These are phyloP conservation scores for Leptura quadrifasciata DNA, from an alignment of 2,888 invertebrate species.

Conservation along the genomic window DNA sequence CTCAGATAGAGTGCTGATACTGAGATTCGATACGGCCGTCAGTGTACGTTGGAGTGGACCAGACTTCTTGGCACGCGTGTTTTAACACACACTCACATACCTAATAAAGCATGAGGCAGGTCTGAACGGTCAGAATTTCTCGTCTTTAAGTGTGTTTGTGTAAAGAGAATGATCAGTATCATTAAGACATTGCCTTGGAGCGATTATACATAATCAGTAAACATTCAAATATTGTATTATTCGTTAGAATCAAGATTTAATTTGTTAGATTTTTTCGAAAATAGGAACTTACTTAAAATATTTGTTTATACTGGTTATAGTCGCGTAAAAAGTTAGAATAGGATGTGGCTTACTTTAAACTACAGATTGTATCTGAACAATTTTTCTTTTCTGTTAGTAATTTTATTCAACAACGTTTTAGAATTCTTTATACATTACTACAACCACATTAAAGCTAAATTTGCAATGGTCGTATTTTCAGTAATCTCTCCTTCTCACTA, in stretches of 20 bases:
- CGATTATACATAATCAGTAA: not conserved
- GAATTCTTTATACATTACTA: not conserved
- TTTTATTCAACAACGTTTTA: not conserved
- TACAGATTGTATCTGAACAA: too few species aligned
- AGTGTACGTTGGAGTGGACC: slow-evolving; percentile 18
- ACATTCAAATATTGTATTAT: too few species aligned
- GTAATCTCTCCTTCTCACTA: not conserved
- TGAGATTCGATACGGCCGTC: slow-evolving; percentile 31
- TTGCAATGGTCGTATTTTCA: not conserved
- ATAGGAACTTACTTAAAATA: too few species aligned
- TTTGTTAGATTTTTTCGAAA: too few species aligned
- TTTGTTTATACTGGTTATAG: too few species aligned
- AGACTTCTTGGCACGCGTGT: slow-evolving; percentile 40
- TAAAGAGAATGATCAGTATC: not conserved
- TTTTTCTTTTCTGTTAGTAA: too few species aligned
- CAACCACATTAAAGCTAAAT: too few species aligned
- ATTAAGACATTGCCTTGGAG: not conserved
- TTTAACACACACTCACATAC: slow-evolving; percentile 38
- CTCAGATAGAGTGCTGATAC: slow-evolving; percentile 24
- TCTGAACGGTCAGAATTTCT: not conserved
- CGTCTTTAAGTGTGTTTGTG: not conserved
- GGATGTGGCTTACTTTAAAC: too few species aligned
- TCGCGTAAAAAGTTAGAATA: too few species aligned
- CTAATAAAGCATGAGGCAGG: slow-evolving; percentile 17
- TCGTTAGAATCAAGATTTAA: too few species aligned